Evolutionary conservation across 2,797 vertebrate species (phyloP).

Genomic region (Leuciscus waleckii): DNA sequence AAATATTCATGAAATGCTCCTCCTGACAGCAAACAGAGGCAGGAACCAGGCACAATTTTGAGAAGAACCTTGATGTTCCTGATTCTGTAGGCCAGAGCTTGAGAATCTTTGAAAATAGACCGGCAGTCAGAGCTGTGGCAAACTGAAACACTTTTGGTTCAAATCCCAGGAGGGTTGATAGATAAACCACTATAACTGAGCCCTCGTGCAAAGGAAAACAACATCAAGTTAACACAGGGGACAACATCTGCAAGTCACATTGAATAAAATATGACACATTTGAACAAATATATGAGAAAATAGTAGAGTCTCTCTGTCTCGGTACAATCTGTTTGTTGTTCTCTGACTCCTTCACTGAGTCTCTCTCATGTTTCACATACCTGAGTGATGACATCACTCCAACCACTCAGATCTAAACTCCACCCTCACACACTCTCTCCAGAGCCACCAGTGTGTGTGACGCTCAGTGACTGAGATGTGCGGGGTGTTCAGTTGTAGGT

Average conservation of each 20-base stretch:
- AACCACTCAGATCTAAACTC: conserved; percentile 20
- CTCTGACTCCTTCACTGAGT: background rate
- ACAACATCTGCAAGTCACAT: background rate
- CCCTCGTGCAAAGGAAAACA: background rate
- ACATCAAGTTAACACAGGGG: background rate
- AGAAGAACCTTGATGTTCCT: background rate
- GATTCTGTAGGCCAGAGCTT: background rate
- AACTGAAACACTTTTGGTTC: background rate
- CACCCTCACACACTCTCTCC: background rate
- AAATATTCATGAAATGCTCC: conserved; percentile 1
- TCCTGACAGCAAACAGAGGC: background rate
- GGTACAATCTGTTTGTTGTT: conserved; percentile 22
- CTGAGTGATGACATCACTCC: conserved; percentile 43
- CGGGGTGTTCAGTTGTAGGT: background rate
- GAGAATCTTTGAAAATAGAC: background rate
- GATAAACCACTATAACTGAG: background rate
- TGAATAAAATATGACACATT: background rate
- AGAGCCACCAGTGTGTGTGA: background rate
- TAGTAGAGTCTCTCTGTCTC: background rate
- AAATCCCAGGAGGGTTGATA: background rate
- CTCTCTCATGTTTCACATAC: conserved; percentile 36
- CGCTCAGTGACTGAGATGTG: background rate
- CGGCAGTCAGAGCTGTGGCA: background rate
- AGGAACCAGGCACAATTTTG: background rate
- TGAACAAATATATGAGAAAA: background rate